A percentile compares a stretch with the other conserved stretches of the same genome.
Conservation (phyloP, 2,888 invertebrate species). For the Synergus gifuensis region DNA sequence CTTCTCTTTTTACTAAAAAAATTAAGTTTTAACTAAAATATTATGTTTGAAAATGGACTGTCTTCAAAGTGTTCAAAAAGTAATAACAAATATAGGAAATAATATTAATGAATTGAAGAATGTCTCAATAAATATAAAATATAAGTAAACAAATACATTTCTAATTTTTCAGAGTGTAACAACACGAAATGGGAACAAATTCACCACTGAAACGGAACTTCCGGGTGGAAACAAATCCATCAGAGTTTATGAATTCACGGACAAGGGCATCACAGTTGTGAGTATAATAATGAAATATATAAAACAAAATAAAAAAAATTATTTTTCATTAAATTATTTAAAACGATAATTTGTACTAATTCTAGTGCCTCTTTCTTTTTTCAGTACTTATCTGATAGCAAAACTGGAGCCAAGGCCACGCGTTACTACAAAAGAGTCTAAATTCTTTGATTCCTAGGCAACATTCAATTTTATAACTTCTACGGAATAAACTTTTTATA, state of each 20-base stretch:
- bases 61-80: no score
- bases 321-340: slow-evolving; percentile 3
- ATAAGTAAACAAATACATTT: neutral
- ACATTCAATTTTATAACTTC: slow-evolving; percentile 45
- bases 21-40: no score
- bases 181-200: slow-evolving; percentile 66
- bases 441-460: slow-evolving; percentile 53
- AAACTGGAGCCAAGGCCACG: slow-evolving; percentile 63
- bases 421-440: slow-evolving; percentile 71
- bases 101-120: neutral
- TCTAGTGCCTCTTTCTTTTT: slow-evolving; percentile 46
- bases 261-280: slow-evolving; percentile 71
- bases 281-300: slow-evolving; percentile 51
- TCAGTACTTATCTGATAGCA: slow-evolving; percentile 66
- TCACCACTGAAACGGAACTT: slow-evolving; percentile 68
- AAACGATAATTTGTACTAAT: slow-evolving; percentile 2
- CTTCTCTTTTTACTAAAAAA: no score
- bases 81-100: neutral
- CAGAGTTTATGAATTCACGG: slow-evolving; percentile 72
- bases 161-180: slow-evolving; percentile 67
- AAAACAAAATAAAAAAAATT: slow-evolving; percentile 6
- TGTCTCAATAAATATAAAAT: neutral
- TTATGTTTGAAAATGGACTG: no score
- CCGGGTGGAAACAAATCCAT: slow-evolving; percentile 65
- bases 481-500: slow-evolving; percentile 51